phyloP scores from a whole-genome alignment of 2,888 invertebrate species.

The Ennomos erosarius region DNA sequence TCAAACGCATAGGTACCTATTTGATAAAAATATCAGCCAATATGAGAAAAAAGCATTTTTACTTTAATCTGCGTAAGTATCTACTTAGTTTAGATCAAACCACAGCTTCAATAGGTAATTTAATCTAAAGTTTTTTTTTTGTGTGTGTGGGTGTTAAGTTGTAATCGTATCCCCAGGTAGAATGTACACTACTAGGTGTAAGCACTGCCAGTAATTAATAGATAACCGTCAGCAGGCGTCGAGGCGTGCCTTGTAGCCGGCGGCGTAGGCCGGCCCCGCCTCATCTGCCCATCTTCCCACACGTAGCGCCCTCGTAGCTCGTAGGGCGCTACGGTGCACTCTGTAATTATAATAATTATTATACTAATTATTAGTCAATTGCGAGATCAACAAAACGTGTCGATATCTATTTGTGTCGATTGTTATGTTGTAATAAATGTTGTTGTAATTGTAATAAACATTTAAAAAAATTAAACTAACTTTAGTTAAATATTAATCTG shows the following conservation, averaged over 20 bases:
- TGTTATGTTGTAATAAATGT: too few relatives aligned
- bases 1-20: too few relatives aligned
- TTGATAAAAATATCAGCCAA: too few relatives aligned
- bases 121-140: too few relatives aligned
- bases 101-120: constrained; percentile 2
- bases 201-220: constrained; percentile 33
- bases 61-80: too few relatives aligned
- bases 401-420: too few relatives aligned
- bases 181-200: not conserved
- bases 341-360: constrained; percentile 23
- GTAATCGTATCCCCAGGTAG: constrained; percentile 17
- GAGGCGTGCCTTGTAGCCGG: constrained; percentile 66
- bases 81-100: not conserved
- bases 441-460: too few relatives aligned
- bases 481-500: too few relatives aligned
- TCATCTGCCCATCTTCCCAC: constrained; percentile 69
- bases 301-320: constrained; percentile 21
- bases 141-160: too few relatives aligned
- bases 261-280: constrained; percentile 54
- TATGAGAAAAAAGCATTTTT: too few relatives aligned
- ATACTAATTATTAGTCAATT: constrained; percentile 27
- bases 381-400: too few relatives aligned
- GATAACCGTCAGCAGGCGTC: constrained; percentile 60
- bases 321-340: constrained; percentile 26
- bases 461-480: too few relatives aligned